Base-by-base conservation (phyloP, 1,140 invertebrate genomes). In the Pachypsylla venusta region DNA sequence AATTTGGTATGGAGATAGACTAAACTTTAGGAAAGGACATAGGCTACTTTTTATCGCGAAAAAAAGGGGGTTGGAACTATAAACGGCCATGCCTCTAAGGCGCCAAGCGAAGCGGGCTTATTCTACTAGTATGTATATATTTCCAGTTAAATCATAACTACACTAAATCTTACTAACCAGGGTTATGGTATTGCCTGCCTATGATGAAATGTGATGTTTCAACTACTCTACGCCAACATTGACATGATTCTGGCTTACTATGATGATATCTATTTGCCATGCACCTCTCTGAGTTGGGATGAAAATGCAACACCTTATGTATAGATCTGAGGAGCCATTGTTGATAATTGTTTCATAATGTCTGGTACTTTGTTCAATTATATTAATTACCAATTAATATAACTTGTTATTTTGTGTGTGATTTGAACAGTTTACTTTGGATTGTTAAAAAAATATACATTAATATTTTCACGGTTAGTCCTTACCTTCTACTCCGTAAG, bases 291-390 rank as follows among this genome's bases (percentile, higher is more conserved):
- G 42, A 48, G 22, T 35, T 48, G 42, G 22, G 42, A 48, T n/a
- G 42, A 48, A 4, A 48, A 48, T 4, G n/a, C 16, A 19, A 19
- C 42, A 48, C 42, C 42, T 48, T 5, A 48, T 48, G 4, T 48
- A 5, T 48, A 19, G 42, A 10, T 58, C 39, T 55, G 22, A 58
- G 30, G 30, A 58, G 42, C 40, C 24, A 58, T 2, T 53, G 30
- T 22, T 3, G 5, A 61, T 39, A 22, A 26, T 13, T 55, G 5
- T 25, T 4, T 48, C n/a, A 19, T 5, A 4, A n/a, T 10, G 4
- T 48, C 7, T n/a, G n/a, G 30, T n/a, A 35, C n/a, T n/a, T n/a
- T n/a, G n/a, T n/a, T n/a, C n/a, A n/a, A n/a, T n/a, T n/a, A n/a
- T n/a, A n/a, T n/a, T n/a, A n/a, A n/a, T n/a, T n/a, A n/a, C n/a